Percentiles rank a stretch among this genome's conserved stretches.
Conservation (phyloP, 2,113 vertebrate species). For the Salminus brasiliensis region DNA sequence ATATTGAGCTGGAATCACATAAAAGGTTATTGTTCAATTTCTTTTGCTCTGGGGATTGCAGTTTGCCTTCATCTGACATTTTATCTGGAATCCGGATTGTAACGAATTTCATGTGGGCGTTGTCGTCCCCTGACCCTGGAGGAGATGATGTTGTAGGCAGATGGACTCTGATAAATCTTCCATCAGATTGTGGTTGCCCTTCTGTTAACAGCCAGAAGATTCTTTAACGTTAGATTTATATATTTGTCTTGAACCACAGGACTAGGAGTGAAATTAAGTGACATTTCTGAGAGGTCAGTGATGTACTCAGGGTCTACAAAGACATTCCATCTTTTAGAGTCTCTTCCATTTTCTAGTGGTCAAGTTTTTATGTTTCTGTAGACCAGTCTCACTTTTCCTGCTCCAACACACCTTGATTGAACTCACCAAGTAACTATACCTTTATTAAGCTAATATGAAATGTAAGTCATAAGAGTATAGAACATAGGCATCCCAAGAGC, state of each 20-base stretch:
- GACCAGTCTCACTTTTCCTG: too few species aligned
- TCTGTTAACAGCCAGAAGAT: background rate
- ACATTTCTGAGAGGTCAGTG: background rate
- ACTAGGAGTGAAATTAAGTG: background rate
- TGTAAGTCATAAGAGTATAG: background rate
- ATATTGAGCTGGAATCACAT: slow-evolving; percentile 37
- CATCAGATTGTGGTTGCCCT: background rate
- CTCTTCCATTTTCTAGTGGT: background rate
- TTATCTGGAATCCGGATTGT: slow-evolving; percentile 46
- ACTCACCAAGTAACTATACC: too few species aligned
- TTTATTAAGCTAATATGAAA: background rate
- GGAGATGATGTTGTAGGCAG: slow-evolving; percentile 4
- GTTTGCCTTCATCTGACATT: slow-evolving; percentile 65
- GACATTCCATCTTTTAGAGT: background rate
- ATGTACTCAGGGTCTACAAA: background rate
- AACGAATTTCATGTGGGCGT: slow-evolving; percentile 59
- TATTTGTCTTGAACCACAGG: background rate
- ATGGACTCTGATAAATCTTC: slow-evolving; percentile 14
- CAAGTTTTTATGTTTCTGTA: background rate
- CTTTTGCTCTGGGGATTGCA: slow-evolving; percentile 47
- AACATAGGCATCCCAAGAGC: background rate
- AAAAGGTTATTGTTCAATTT: slow-evolving; percentile 63
- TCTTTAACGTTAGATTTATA: background rate
- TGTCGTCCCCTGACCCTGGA: slow-evolving; percentile 41
- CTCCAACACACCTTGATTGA: too few species aligned